phyloP scores from a whole-genome alignment of 2,888 invertebrate species.

The Sarcophaga carnaria region DNA sequence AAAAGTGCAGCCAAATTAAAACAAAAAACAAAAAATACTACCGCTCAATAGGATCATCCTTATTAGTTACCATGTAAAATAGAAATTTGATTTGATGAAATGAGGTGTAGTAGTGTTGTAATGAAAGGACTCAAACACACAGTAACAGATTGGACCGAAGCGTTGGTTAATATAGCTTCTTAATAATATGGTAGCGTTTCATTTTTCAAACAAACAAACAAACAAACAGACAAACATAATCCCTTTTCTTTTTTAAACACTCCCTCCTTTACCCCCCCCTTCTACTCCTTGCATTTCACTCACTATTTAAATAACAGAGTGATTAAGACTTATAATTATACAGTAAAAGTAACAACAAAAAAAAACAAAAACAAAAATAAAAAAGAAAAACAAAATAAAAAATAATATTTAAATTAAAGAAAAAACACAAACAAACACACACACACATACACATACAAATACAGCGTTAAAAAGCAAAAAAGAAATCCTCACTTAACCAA shows the following conservation, averaged over 20 bases:
- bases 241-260: neutral
- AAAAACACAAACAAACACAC: conserved; percentile 19
- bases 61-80: no score
- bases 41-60: no score
- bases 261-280: neutral
- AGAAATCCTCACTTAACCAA: neutral
- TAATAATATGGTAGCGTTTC: conserved; percentile 53
- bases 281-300: conserved; percentile 55
- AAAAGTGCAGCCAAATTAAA: neutral
- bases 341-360: conserved; percentile 35
- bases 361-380: conserved; percentile 11
- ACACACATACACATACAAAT: neutral
- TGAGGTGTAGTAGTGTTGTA: no score
- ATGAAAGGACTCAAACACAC: no score
- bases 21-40: neutral
- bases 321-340: conserved; percentile 65
- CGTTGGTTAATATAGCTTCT: no score
- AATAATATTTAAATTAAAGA: conserved; percentile 7
- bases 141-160: no score
- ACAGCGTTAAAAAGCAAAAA: neutral
- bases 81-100: no score
- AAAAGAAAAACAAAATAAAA: neutral
- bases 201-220: conserved; percentile 33
- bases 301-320: conserved; percentile 64
- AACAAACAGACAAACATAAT: conserved; percentile 21